A percentile compares a stretch with the other conserved stretches of the same genome.
These are phyloP conservation scores for Notarius quadriscutis DNA, from an alignment of 2,113 vertebrate species.

Conservation along the genomic window DNA sequence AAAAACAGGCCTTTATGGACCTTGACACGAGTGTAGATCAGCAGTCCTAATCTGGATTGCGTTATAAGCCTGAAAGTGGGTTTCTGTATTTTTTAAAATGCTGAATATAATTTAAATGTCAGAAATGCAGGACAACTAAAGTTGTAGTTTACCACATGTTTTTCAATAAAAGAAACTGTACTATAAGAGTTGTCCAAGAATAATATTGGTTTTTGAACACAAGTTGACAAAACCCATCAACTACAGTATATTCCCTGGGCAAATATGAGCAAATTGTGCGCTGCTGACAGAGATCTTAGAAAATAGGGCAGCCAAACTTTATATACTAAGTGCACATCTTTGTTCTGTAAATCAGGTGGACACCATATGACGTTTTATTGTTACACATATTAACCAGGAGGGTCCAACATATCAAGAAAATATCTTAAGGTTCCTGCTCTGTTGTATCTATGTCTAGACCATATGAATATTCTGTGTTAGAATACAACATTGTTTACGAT, in stretches of 20 bases:
- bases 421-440: background rate
- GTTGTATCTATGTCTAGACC: background rate
- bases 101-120: background rate
- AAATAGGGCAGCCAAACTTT: background rate
- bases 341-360: background rate
- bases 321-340: background rate
- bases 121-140: background rate
- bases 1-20: background rate
- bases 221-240: background rate
- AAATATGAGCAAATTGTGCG: background rate
- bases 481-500: background rate
- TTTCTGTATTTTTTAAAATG: background rate
- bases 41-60: background rate
- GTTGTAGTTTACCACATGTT: background rate
- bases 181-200: background rate
- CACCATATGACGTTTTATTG: background rate
- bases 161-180: background rate
- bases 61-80: background rate
- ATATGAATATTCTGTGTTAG: background rate
- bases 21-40: background rate
- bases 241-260: background rate
- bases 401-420: background rate
- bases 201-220: background rate
- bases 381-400: background rate
- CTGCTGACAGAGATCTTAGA: background rate